These are phyloP conservation scores for Temnothorax rugatulus DNA, from an alignment of 2,888 invertebrate species.

Conservation along the genomic window DNA sequence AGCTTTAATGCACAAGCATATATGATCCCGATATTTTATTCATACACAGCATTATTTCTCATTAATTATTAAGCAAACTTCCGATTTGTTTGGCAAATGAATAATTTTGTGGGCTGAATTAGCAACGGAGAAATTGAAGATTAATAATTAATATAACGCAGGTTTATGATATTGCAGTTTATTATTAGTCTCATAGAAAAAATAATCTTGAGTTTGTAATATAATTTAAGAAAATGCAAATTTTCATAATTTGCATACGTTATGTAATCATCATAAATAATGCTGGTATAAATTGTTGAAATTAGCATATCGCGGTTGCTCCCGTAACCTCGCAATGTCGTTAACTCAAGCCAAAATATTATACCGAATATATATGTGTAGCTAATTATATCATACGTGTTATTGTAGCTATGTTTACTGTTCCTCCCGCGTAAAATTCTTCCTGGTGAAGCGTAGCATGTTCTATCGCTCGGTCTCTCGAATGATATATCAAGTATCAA, in stretches of 20 bases:
- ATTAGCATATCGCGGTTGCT: slow-evolving; percentile 49
- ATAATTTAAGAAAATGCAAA: slow-evolving; percentile 26
- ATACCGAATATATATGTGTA: slow-evolving; percentile 24
- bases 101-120: slow-evolving; percentile 33
- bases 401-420: slow-evolving; percentile 19
- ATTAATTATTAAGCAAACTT: background rate
- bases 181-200: slow-evolving; percentile 19
- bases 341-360: slow-evolving; percentile 41
- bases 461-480: slow-evolving; percentile 34
- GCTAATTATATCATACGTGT: slow-evolving; percentile 47
- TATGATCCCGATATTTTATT: background rate
- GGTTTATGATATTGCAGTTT: background rate
- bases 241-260: slow-evolving; percentile 24
- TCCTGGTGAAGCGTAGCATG: slow-evolving; percentile 28
- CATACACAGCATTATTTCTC: slow-evolving; percentile 27
- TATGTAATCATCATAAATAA: slow-evolving; percentile 31
- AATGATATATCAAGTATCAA: slow-evolving; percentile 46
- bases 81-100: background rate
- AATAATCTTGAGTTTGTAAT: slow-evolving; percentile 11
- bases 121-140: slow-evolving; percentile 20
- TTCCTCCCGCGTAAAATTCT: slow-evolving; percentile 29
- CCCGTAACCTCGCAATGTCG: slow-evolving; percentile 46
- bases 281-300: slow-evolving; percentile 40
- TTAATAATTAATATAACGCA: slow-evolving; percentile 31
- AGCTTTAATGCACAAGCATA: slow-evolving; percentile 12